Evolutionary conservation across 2,113 vertebrate genomes (phyloP).

Genomic region (Turdus rufiventris): DNA sequence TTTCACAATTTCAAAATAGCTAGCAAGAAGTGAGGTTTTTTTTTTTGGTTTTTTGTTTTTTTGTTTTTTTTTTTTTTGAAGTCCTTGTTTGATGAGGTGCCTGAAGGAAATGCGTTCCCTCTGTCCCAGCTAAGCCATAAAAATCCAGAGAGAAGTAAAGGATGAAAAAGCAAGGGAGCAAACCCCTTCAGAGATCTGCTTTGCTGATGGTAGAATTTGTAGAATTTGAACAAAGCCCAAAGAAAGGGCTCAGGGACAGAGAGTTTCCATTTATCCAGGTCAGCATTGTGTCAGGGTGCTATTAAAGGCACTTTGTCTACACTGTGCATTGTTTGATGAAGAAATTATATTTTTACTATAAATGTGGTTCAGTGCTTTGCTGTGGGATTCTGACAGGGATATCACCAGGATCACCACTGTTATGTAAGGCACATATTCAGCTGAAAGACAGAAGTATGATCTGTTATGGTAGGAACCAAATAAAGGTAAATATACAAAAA

Average conservation of each 20-base stretch:
- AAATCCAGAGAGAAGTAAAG: not conserved
- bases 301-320: not conserved
- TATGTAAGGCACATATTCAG: not conserved
- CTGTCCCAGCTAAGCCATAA: not conserved
- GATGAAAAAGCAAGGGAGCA: not conserved
- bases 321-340: not conserved
- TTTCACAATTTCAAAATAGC: constrained; percentile 30
- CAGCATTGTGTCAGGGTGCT: not conserved
- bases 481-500: not conserved
- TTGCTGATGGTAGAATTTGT: not conserved
- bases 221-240: not conserved
- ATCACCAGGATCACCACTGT: not conserved
- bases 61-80: not conserved
- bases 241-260: not conserved
- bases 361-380: not conserved
- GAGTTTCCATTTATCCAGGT: not conserved
- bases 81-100: constrained; percentile 47
- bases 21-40: not conserved
- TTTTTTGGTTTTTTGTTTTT: too few relatives aligned
- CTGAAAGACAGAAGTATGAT: too few relatives aligned
- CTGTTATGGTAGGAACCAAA: not conserved
- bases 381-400: not conserved
- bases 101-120: constrained; percentile 51
- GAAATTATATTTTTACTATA: not conserved
- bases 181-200: not conserved